Conservation (phyloP, 2,888 invertebrate genomes). For the Amphimallon solstitiale region DNA sequence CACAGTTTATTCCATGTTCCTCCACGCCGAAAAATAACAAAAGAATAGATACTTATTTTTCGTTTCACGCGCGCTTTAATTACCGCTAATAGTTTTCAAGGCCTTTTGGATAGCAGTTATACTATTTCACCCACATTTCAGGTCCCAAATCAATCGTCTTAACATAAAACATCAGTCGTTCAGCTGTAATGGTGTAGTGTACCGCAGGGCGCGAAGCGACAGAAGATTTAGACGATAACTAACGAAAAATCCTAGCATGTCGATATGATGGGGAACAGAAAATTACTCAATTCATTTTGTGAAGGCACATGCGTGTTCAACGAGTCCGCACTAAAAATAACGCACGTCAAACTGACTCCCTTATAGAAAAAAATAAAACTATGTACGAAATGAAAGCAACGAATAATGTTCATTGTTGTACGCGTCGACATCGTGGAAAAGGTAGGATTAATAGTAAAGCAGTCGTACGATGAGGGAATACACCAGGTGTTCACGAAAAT, state of each 20-base stretch:
- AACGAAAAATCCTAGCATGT: conserved; percentile 29
- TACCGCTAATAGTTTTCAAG: conserved; percentile 13
- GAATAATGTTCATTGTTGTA: conserved; percentile 13
- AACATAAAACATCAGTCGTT: conserved; percentile 27
- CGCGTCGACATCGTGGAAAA: neutral
- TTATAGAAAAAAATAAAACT: conserved; percentile 33
- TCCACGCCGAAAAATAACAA: conserved; percentile 17
- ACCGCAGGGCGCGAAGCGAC: conserved; percentile 8
- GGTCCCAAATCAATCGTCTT: conserved; percentile 29
- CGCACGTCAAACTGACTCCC: conserved; percentile 34
- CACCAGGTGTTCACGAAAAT: neutral
- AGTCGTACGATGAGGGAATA: neutral
- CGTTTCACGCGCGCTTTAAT: conserved; percentile 25
- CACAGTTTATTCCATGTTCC: conserved; percentile 19
- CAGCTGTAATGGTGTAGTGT: conserved; percentile 10
- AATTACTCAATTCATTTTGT: conserved; percentile 41
- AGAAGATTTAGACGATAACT: conserved; percentile 17
- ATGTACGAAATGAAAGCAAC: conserved; percentile 1
- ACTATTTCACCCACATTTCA: conserved; percentile 31
- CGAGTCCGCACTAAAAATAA: conserved; percentile 38
- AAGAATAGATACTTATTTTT: conserved; percentile 16
- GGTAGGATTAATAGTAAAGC: neutral
- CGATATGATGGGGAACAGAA: conserved; percentile 35
- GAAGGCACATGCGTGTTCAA: conserved; percentile 39
- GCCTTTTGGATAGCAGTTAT: conserved; percentile 15